Evolutionary conservation across 2,888 invertebrate genomes (phyloP).

Genomic region (Xestia sexstrigata): DNA sequence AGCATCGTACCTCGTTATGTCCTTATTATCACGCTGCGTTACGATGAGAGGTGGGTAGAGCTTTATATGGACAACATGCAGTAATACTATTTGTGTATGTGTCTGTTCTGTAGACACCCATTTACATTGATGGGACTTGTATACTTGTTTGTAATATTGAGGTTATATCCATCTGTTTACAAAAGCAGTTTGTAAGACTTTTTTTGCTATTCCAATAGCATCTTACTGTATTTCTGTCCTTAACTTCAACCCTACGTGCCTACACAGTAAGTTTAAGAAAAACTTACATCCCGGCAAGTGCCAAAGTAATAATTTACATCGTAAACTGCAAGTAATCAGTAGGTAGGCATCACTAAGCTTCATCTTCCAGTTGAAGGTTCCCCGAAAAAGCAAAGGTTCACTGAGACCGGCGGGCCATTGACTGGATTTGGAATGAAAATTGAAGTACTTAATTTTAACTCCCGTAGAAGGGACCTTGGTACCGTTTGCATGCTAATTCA

Average conservation of each 20-base stretch:
- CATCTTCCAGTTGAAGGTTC: not conserved
- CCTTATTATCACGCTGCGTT: constrained; percentile 30
- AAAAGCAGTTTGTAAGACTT: not conserved
- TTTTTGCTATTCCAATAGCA: no score
- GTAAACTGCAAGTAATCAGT: not conserved
- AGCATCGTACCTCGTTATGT: constrained; percentile 17
- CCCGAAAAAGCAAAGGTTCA: not conserved
- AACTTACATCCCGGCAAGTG: not conserved
- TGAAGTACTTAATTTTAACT: not conserved
- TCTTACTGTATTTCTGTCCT: not conserved
- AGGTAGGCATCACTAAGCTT: not conserved
- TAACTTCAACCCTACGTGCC: not conserved
- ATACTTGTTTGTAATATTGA: not conserved
- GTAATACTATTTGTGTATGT: not conserved
- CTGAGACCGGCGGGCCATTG: not conserved
- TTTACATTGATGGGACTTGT: not conserved
- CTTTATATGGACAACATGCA: not conserved
- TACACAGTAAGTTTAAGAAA: not conserved
- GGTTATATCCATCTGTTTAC: not conserved
- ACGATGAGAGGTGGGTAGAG: not conserved
- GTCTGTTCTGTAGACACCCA: not conserved
- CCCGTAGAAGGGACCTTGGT: not conserved
- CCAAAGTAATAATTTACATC: not conserved
- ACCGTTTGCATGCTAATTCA: not conserved
- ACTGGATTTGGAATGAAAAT: not conserved